A percentile compares a stretch with the other conserved stretches of the same genome.
Conservation (phyloP, 2,797 vertebrate genomes). For the Ptychadena robeensis region DNA sequence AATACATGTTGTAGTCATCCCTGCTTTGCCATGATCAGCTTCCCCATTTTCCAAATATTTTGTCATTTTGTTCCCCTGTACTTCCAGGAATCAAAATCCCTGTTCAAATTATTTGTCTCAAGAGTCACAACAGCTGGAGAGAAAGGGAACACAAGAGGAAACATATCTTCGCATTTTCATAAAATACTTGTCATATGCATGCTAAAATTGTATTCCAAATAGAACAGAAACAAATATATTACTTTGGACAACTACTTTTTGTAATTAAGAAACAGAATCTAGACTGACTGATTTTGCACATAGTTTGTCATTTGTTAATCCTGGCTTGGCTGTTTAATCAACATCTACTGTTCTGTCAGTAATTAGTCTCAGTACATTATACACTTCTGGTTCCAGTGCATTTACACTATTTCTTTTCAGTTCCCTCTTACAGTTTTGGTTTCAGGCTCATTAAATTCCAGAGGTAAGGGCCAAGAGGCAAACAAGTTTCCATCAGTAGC, state of each 20-base stretch:
- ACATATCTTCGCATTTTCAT: not conserved
- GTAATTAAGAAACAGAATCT: not conserved
- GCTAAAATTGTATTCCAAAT: not conserved
- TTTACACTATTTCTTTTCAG: not conserved
- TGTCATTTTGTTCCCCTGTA: not conserved
- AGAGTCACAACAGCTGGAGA: not conserved
- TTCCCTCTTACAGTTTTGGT: not conserved
- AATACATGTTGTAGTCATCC: not conserved
- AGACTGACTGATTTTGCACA: not conserved
- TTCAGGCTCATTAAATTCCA: not conserved
- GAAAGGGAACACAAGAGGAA: not conserved
- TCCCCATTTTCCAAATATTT: not conserved
- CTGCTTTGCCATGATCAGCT: not conserved
- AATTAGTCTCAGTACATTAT: not conserved
- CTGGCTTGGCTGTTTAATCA: not conserved
- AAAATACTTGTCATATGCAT: not conserved
- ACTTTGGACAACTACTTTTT: too few species aligned
- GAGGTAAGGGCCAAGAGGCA: not conserved
- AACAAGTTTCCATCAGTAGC: not conserved
- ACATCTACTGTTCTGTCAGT: not conserved
- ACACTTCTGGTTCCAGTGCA: not conserved
- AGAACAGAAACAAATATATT: not conserved
- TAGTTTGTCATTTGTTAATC: not conserved
- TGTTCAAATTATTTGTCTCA: not conserved
- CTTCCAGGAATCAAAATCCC: not conserved